Base-by-base conservation (phyloP, 2,113 vertebrate genomes). In the Cyprinodon tularosa region DNA sequence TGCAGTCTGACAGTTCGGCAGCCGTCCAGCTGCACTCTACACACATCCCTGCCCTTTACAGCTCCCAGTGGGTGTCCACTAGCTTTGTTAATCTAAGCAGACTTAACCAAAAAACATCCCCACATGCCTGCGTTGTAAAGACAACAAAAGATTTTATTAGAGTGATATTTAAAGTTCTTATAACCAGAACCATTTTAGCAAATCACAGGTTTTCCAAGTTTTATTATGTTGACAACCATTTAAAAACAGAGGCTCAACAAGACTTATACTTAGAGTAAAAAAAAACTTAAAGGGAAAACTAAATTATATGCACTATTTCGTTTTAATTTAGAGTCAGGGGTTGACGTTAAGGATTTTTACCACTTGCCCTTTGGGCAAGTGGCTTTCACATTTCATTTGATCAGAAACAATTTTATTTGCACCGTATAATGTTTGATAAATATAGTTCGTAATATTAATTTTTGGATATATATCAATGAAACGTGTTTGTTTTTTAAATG, bases 1-100 rank as follows among this genome's bases (percentile, higher is more conserved):
- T 65, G 70, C 76, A 44, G 39, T 60, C 72, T 80, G 83, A 85
- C 78, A 88, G 76, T 68, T 80, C 79, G 82, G 77, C 84, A 78
- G 72, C 75, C 7, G 66, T 61, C 83, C 81, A 89, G 60, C 63
- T 40, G 15, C 68, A 22, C 80, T 85, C 82, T 40, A 82, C 74
- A 73, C 73, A 80, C 83, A 59, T 59, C 22, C 61, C 74, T 84
- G 81, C 60, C 77, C 87, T 88, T 84, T 82, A 47, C 68, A 29
- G 57, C 73, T 83, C 83, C 74, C 72, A 11, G 57, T 14, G 39
- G 75, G 78, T 68, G 68, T 70, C 47, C 9, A 2, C 60, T 73
- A 40, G 40, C 74, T 79, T 68, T 67, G 57, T 36, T 45, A 80
- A 81, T 62, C 29, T 61, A 61, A 4, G 63, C 63, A 9, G 17